These are phyloP conservation scores for Globodera ellingtonae DNA, from an alignment of 1,140 invertebrate genomes.

Conservation along the genomic window DNA sequence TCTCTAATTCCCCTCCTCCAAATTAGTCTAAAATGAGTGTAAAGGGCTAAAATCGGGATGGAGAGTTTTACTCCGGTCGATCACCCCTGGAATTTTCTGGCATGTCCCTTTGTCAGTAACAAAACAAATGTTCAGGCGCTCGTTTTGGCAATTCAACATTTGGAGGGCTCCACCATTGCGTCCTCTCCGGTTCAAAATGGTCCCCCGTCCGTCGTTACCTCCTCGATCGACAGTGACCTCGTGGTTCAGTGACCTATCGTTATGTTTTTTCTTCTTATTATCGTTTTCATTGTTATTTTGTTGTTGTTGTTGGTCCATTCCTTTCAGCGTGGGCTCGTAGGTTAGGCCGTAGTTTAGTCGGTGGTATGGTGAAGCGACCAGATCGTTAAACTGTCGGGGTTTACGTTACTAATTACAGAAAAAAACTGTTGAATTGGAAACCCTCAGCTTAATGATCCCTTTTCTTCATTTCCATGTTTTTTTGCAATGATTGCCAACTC, in stretches of 20 bases:
- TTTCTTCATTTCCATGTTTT: background rate
- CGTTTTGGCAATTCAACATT: slow-evolving; percentile 28
- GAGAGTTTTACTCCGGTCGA: too few relatives aligned
- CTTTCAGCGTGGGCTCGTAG: background rate
- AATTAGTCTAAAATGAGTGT: too few relatives aligned
- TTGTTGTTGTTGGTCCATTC: background rate
- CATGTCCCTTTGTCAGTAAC: background rate
- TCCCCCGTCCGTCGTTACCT: background rate
- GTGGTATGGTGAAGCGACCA: background rate
- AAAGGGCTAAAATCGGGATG: too few relatives aligned
- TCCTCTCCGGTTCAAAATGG: background rate
- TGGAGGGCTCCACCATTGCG: background rate
- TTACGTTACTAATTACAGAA: background rate
- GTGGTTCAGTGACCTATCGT: background rate
- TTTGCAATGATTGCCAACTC: background rate
- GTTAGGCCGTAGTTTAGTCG: background rate
- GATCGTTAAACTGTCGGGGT: background rate
- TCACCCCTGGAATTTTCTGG: too few relatives aligned
- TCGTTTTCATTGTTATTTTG: background rate
- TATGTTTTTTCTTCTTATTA: background rate
- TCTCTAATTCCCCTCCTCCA: too few relatives aligned
- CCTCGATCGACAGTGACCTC: background rate
- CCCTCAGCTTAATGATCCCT: background rate
- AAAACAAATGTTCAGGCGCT: slow-evolving; percentile 5
- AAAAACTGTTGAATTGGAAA: background rate